phyloP scores from a whole-genome alignment of 1,140 invertebrate genomes.

The Contarinia nasturtii region DNA sequence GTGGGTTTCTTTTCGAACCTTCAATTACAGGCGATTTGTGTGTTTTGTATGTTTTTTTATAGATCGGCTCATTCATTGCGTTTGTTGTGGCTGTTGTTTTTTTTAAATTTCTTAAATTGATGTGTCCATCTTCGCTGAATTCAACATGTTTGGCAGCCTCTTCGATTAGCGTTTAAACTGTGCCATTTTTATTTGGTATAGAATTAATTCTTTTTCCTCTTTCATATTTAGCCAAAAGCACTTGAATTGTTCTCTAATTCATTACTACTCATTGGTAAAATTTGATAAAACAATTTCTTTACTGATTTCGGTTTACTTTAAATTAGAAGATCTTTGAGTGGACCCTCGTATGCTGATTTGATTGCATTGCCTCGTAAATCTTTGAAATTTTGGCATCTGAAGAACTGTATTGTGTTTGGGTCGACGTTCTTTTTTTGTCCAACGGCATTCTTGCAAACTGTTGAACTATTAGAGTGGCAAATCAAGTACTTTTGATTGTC shows the following conservation, averaged over 20 bases:
- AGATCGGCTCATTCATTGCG: too few relatives aligned
- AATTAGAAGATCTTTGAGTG: conserved; percentile 74
- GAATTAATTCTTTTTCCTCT: conserved; percentile 82
- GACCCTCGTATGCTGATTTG: conserved; percentile 76
- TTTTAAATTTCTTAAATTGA: conserved; percentile 23
- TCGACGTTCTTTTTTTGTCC: conserved; percentile 79
- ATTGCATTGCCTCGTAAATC: conserved; percentile 76
- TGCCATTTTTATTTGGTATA: conserved; percentile 93
- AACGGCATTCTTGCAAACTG: conserved; percentile 64
- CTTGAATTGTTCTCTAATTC: conserved; percentile 96
- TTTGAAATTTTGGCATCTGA: conserved; percentile 88
- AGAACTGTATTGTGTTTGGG: conserved; percentile 90
- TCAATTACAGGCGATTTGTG: too few relatives aligned
- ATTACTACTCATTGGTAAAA: conserved; percentile 87
- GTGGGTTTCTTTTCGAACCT: too few relatives aligned
- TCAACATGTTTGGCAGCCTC: conserved; percentile 88
- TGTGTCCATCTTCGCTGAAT: conserved; percentile 66
- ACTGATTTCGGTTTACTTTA: conserved; percentile 75
- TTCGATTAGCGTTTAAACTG: conserved; percentile 74
- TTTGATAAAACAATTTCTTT: conserved; percentile 90
- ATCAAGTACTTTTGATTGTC: too few relatives aligned
- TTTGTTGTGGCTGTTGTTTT: too few relatives aligned
- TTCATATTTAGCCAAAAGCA: conserved; percentile 73
- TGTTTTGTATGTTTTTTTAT: too few relatives aligned
- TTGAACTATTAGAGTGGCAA: too few relatives aligned